Percentiles rank a stretch among this genome's conserved stretches.
Conservation (phyloP, 2,888 invertebrate genomes). For the Balanococcus diminutus region DNA sequence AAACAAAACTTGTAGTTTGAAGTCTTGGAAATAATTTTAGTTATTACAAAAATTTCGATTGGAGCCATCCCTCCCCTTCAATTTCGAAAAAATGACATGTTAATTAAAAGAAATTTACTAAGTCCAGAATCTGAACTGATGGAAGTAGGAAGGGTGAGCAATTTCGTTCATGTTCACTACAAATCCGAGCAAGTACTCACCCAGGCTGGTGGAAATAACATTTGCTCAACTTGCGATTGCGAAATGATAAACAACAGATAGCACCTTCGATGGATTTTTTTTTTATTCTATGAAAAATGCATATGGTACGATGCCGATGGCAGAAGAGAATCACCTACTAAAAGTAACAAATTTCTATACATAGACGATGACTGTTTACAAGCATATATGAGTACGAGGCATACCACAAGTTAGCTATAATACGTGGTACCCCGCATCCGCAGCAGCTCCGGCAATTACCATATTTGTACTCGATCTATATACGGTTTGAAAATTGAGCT, state of each 20-base stretch:
- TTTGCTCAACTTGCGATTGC: background rate
- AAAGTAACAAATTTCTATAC: background rate
- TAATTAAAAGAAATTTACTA: no score
- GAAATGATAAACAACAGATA: background rate
- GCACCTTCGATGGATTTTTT: background rate
- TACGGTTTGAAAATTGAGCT: slow-evolving; percentile 9
- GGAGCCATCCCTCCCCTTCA: no score
- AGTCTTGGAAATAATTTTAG: no score
- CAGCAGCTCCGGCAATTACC: background rate
- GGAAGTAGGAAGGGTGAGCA: no score
- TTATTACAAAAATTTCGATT: no score
- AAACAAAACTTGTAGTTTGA: no score
- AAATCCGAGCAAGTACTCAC: no score
- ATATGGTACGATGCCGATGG: background rate
- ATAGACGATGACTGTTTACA: background rate
- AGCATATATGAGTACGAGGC: background rate
- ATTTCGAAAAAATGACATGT: no score
- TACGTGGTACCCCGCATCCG: background rate
- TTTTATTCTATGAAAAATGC: background rate
- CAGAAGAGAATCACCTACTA: background rate
- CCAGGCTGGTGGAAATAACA: no score
- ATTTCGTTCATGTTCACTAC: no score
- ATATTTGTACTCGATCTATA: slow-evolving; percentile 23
- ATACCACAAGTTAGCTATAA: background rate
- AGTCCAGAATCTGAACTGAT: no score